A percentile compares a stretch with the other conserved stretches of the same genome.
Evolutionary conservation across 2,888 invertebrate genomes (phyloP).

Genomic region (Leptinotarsa rubiginosa): DNA sequence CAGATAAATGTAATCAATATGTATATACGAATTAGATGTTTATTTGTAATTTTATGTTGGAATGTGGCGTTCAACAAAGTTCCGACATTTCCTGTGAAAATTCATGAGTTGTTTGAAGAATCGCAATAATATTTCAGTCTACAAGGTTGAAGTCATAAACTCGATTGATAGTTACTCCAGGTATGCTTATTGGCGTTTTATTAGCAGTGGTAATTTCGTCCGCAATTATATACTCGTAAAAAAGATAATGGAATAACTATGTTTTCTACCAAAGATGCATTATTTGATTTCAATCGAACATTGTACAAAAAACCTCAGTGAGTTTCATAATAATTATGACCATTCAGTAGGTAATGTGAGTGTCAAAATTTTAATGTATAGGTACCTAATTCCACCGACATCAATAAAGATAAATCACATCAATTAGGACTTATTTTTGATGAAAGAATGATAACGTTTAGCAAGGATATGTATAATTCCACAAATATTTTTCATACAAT

Average conservation of each 20-base stretch:
- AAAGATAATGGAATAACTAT: neutral
- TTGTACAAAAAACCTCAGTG: neutral
- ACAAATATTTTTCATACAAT: no score
- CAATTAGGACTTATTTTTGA: no score
- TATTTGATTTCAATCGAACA: neutral
- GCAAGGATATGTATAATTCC: no score
- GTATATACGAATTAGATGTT: no score
- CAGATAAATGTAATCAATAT: no score
- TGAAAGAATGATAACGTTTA: no score
- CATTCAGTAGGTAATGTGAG: no score
- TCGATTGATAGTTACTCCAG: conserved; percentile 14
- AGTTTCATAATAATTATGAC: no score
- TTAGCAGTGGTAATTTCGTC: neutral
- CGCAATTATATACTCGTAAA: neutral
- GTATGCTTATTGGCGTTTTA: neutral
- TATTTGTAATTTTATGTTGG: neutral
- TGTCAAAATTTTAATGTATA: no score
- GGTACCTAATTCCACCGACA: no score
- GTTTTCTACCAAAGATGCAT: neutral
- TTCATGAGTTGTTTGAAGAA: conserved; percentile 20
- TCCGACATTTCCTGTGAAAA: conserved; percentile 4
- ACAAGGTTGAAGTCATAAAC: conserved; percentile 31
- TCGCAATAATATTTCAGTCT: conserved; percentile 24
- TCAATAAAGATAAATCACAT: no score
- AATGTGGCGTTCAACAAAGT: neutral